Conservation (phyloP, 64 coral and sea anemone genomes). For the Stylophora pistillata region DNA sequence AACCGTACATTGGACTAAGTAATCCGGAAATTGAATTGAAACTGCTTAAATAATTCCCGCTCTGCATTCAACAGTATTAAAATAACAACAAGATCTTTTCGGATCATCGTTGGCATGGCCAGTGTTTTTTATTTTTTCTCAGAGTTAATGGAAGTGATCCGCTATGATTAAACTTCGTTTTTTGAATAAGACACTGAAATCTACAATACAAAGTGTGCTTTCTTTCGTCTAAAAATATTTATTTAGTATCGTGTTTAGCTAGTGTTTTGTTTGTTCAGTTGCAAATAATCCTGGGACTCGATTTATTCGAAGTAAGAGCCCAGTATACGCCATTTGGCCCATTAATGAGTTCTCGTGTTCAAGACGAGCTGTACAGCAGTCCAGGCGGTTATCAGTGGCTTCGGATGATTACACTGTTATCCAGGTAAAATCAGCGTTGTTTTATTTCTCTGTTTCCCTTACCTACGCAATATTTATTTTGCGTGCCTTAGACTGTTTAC, state of each 20-base stretch:
- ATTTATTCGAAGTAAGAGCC: neutral
- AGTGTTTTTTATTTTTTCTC: neutral
- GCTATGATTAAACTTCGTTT: neutral
- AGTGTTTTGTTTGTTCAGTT: constrained; percentile 17
- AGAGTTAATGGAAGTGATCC: neutral
- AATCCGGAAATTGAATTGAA: constrained; percentile 26
- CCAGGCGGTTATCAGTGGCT: neutral
- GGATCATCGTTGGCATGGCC: neutral
- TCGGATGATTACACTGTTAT: neutral
- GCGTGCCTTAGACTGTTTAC: constrained; percentile 21
- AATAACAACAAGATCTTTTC: neutral
- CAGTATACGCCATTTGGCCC: neutral
- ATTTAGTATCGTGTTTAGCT: constrained; percentile 45
- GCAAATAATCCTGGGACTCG: constrained; percentile 17
- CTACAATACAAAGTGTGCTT: constrained; percentile 12
- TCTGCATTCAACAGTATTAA: neutral
- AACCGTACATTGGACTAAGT: neutral
- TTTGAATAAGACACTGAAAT: neutral
- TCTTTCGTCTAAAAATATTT: constrained; percentile 28
- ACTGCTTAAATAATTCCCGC: neutral
- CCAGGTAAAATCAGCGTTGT: constrained; percentile 11
- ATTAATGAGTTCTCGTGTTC: neutral
- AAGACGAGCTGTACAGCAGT: neutral
- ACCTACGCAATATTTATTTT: constrained; percentile 11
- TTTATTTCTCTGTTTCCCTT: constrained; percentile 3